Conservation (phyloP, 2,888 invertebrate genomes). For the Anthophora plumipes region DNA sequence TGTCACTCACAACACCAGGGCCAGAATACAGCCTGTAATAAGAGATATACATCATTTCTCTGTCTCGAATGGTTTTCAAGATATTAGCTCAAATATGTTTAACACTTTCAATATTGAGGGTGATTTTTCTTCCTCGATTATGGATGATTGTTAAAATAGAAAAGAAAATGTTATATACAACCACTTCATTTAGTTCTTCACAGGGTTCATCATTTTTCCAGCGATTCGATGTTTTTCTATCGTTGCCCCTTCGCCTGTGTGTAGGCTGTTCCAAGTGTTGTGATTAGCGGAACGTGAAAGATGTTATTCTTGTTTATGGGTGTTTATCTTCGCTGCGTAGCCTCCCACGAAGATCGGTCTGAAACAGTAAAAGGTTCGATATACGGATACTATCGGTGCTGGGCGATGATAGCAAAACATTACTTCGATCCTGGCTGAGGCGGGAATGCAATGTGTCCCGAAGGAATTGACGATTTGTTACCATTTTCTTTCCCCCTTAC, state of each 20-base stretch:
- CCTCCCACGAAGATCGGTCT: slow-evolving; percentile 75
- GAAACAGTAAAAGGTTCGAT: slow-evolving; percentile 72
- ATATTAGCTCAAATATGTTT: too few species aligned
- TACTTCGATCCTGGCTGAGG: slow-evolving; percentile 9
- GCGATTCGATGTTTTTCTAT: slow-evolving; percentile 72
- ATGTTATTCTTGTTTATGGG: slow-evolving; percentile 82
- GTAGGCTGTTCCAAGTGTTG: slow-evolving; percentile 70
- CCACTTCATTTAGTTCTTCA: slow-evolving; percentile 38
- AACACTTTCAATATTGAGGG: too few species aligned
- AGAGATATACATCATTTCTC: too few species aligned
- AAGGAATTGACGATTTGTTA: not conserved
- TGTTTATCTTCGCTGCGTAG: slow-evolving; percentile 78
- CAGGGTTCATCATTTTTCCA: slow-evolving; percentile 36
- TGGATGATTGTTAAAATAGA: not conserved
- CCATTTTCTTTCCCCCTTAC: not conserved
- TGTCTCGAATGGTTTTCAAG: too few species aligned
- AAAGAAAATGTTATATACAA: not conserved
- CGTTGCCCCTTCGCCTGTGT: slow-evolving; percentile 63
- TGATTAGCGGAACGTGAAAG: slow-evolving; percentile 74
- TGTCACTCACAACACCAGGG: too few species aligned
- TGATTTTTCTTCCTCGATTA: too few species aligned
- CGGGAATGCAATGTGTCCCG: not conserved
- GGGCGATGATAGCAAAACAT: slow-evolving; percentile 62
- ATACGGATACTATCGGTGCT: slow-evolving; percentile 38
- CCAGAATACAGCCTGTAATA: too few species aligned